These are phyloP conservation scores for Drosophila lacertosa DNA, from an alignment of 1,140 invertebrate species.

Conservation along the genomic window DNA sequence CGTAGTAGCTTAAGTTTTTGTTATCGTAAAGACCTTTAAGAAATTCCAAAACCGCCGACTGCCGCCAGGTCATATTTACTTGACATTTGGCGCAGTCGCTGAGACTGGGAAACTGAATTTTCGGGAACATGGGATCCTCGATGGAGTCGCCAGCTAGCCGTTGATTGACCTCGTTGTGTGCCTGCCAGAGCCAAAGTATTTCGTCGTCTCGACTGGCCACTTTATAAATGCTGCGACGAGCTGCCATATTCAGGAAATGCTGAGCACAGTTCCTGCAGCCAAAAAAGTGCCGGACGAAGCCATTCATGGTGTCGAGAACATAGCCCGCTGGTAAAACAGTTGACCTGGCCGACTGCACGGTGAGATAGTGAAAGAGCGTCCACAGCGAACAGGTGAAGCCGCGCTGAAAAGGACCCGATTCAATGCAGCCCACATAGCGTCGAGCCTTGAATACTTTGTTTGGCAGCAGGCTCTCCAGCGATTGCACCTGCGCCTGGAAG, in stretches of 20 bases:
- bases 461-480: conserved; percentile 8
- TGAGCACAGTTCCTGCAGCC: conserved; percentile 94
- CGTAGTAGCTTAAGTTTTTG: conserved; percentile 52
- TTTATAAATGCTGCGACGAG: conserved; percentile 86
- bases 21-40: conserved; percentile 42
- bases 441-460: conserved; percentile 86
- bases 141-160: conserved; percentile 92
- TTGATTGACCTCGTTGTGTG: conserved; percentile 96
- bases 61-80: conserved; percentile 25
- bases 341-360: conserved; percentile 89
- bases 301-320: conserved; percentile 91
- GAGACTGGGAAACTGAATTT: conserved; percentile 94
- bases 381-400: conserved; percentile 98
- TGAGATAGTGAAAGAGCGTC: conserved; percentile 96
- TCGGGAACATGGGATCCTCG: conserved; percentile 95
- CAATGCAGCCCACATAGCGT: conserved; percentile 87
- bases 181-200: conserved; percentile 96
- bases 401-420: conserved; percentile 86
- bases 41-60: conserved; percentile 35
- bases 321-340: conserved; percentile 83
- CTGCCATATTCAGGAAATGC: conserved; percentile 93
- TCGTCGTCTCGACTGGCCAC: conserved; percentile 89
- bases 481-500: conserved; percentile 28
- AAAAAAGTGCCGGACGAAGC: conserved; percentile 96
- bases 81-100: conserved; percentile 88